Evolutionary conservation across 2,113 vertebrate species (phyloP).

Genomic region (Eonycteris spelaea): DNA sequence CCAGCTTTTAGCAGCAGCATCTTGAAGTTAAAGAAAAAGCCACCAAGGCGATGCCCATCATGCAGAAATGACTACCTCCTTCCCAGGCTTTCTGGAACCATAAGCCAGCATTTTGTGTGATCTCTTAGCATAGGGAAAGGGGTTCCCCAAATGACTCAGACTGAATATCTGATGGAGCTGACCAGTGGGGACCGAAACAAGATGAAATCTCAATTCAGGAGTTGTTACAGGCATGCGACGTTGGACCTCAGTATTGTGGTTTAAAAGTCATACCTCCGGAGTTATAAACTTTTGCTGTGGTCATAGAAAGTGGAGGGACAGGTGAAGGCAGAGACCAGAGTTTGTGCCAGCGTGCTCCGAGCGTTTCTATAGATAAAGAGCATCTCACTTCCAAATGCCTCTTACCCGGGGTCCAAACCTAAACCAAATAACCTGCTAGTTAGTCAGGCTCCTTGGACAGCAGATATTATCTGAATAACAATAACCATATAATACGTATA

Average conservation of each 20-base stretch:
- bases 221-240: not conserved
- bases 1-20: not conserved
- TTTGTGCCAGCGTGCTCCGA: not conserved
- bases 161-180: not conserved
- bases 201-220: not conserved
- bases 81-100: not conserved
- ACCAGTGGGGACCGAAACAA: not conserved
- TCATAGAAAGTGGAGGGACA: not conserved
- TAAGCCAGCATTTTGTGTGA: not conserved
- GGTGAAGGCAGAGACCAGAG: not conserved
- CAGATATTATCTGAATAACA: slow-evolving; percentile 76
- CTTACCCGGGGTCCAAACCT: not conserved
- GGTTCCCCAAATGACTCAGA: not conserved
- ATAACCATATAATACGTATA: slow-evolving; percentile 76
- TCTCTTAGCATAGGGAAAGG: not conserved
- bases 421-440: not conserved
- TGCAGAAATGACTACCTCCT: not conserved
- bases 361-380: not conserved
- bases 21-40: not conserved
- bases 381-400: not conserved
- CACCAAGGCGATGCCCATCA: not conserved
- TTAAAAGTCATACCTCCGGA: not conserved
- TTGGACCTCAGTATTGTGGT: not conserved
- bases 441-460: slow-evolving; percentile 66
- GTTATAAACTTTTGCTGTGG: not conserved